These are phyloP conservation scores for Cherax destructor DNA, from an alignment of 1,140 invertebrate genomes.

Conservation along the genomic window DNA sequence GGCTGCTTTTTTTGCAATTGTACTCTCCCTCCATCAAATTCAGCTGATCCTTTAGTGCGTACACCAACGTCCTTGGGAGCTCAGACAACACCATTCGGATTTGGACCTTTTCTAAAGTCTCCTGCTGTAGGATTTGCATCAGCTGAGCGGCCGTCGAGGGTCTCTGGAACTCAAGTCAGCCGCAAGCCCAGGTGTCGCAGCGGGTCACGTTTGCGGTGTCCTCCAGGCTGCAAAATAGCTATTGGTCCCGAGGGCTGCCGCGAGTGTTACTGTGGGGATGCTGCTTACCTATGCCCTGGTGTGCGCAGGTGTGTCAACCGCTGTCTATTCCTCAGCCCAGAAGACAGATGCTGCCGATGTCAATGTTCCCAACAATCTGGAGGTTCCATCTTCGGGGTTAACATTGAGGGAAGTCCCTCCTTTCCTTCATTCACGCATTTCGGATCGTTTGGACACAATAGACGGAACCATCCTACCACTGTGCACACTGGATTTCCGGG, in stretches of 20 bases:
- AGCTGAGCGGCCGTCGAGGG: background rate
- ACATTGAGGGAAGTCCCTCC: background rate
- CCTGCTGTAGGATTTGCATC: background rate
- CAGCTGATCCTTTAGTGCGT: background rate
- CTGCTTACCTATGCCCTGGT: slow-evolving; percentile 35
- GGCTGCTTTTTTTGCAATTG: slow-evolving; percentile 55
- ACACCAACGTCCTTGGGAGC: background rate
- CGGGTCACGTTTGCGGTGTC: slow-evolving; percentile 17
- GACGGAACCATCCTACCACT: background rate
- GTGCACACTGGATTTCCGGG: background rate
- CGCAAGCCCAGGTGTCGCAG: slow-evolving; percentile 21
- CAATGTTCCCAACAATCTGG: background rate
- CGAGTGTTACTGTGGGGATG: slow-evolving; percentile 36
- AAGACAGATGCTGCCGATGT: slow-evolving; percentile 47
- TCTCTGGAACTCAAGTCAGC: too few species aligned
- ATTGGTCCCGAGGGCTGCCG: slow-evolving; percentile 29
- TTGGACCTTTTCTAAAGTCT: background rate
- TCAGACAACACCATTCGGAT: background rate
- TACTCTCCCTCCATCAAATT: background rate
- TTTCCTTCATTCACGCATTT: slow-evolving; percentile 4
- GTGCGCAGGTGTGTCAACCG: slow-evolving; percentile 43
- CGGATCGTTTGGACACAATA: background rate
- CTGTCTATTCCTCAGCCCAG: slow-evolving; percentile 44
- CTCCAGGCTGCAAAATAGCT: slow-evolving; percentile 19
- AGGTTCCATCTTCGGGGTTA: background rate